Evolutionary conservation across 2,797 vertebrate species (phyloP).

Genomic region (Micromesistius poutassou): DNA sequence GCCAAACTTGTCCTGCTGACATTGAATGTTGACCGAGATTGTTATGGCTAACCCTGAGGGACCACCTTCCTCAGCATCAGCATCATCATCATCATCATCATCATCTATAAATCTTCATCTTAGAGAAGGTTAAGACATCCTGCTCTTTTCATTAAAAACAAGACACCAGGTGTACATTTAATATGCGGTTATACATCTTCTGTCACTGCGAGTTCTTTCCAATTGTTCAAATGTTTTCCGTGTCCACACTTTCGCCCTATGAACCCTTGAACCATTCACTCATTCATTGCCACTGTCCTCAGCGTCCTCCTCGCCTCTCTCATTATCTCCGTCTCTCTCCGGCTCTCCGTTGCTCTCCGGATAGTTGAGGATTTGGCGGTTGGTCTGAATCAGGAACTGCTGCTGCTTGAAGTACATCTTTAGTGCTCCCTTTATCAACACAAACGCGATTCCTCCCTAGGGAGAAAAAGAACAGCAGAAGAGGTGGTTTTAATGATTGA

Average conservation of each 20-base stretch:
- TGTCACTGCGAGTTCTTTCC: background rate
- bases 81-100: background rate
- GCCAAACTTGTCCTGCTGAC: background rate
- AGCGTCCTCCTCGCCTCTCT: slow-evolving; percentile 45
- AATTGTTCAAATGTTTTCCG: background rate
- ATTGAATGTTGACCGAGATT: background rate
- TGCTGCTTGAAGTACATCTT: slow-evolving; percentile 81
- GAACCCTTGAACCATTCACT: background rate
- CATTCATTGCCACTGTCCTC: slow-evolving; percentile 69
- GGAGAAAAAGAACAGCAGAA: slow-evolving; percentile 2
- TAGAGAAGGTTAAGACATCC: background rate
- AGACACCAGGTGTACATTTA: background rate
- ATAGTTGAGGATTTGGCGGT: slow-evolving; percentile 74
- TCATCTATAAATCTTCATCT: background rate
- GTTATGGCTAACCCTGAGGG: background rate
- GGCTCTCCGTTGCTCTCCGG: slow-evolving; percentile 39
- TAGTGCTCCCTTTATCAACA: slow-evolving; percentile 74
- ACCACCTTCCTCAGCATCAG: background rate
- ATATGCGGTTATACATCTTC: background rate
- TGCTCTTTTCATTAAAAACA: slow-evolving; percentile 3
- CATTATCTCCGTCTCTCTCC: slow-evolving; percentile 21
- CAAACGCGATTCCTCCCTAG: slow-evolving; percentile 75
- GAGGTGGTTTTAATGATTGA: background rate
- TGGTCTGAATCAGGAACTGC: slow-evolving; percentile 72
- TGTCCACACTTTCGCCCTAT: background rate